phyloP scores from a whole-genome alignment of 1,140 invertebrate genomes.

The Homarus americanus region DNA sequence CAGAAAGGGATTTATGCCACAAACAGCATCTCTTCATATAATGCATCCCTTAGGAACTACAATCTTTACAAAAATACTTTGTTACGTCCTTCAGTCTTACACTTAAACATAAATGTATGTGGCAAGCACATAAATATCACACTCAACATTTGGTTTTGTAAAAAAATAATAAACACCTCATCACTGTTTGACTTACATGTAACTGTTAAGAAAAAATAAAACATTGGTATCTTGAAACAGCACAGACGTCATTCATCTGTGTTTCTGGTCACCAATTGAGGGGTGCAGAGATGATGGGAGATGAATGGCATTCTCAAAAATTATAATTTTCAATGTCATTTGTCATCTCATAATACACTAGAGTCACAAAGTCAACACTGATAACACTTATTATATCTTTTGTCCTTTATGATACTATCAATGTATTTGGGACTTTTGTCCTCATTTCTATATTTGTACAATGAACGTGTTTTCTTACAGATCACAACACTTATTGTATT shows the following conservation, averaged over 20 bases:
- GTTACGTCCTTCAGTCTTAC: slow-evolving; percentile 69
- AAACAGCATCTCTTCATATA: slow-evolving; percentile 41
- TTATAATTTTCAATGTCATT: slow-evolving; percentile 44
- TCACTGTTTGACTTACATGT: slow-evolving; percentile 65
- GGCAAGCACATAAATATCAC: slow-evolving; percentile 72
- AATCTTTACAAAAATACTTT: slow-evolving; percentile 72
- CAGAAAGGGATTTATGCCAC: slow-evolving; percentile 45
- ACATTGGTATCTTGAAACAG: slow-evolving; percentile 46
- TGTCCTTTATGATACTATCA: slow-evolving; percentile 43
- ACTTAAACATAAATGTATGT: slow-evolving; percentile 72
- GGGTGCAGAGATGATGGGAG: slow-evolving; percentile 28
- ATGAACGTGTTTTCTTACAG: slow-evolving; percentile 64
- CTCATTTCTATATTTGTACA: slow-evolving; percentile 65
- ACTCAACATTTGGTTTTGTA: slow-evolving; percentile 72
- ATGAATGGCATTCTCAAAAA: slow-evolving; percentile 61
- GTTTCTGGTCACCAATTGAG: slow-evolving; percentile 60
- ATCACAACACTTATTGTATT: slow-evolving; percentile 54
- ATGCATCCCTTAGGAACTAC: slow-evolving; percentile 71
- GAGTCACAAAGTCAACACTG: slow-evolving; percentile 54
- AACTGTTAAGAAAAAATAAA: slow-evolving; percentile 53
- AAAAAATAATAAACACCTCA: slow-evolving; percentile 72
- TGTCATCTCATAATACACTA: slow-evolving; percentile 57
- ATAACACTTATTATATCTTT: slow-evolving; percentile 56
- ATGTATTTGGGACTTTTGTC: slow-evolving; percentile 56
- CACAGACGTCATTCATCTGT: slow-evolving; percentile 59